Percentiles rank a stretch among this genome's conserved stretches.
Conservation (phyloP, 2,113 vertebrate species). For the Neotoma lepida region DNA sequence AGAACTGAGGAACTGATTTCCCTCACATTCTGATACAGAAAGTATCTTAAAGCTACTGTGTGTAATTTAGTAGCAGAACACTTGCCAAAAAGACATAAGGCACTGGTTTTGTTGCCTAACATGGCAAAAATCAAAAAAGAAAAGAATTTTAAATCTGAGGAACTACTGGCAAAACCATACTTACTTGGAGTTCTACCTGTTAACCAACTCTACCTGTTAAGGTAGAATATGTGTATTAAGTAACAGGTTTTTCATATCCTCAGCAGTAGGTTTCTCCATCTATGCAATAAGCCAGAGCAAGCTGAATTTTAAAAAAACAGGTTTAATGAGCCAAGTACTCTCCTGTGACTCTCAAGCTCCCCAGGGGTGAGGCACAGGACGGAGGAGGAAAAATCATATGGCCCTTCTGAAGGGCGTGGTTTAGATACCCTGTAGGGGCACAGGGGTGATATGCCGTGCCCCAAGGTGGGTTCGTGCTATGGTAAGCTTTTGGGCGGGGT, state of each 20-base stretch:
- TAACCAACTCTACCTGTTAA: slow-evolving; percentile 14
- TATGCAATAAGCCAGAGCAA: too few relatives aligned
- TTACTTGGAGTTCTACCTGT: slow-evolving; percentile 30
- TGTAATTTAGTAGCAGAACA: background rate
- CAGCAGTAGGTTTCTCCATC: too few relatives aligned
- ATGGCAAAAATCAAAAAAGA: background rate
- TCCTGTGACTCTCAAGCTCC: too few relatives aligned
- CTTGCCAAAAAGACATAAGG: background rate
- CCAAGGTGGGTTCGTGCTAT: too few relatives aligned
- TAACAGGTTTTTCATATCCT: background rate
- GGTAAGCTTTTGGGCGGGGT: too few relatives aligned
- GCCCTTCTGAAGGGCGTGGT: too few relatives aligned
- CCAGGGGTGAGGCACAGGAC: too few relatives aligned
- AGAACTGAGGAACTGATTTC: background rate
- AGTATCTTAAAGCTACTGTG: background rate
- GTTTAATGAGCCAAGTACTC: too few relatives aligned
- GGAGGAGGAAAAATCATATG: too few relatives aligned
- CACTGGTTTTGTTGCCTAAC: background rate
- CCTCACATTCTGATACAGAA: background rate
- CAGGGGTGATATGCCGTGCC: too few relatives aligned
- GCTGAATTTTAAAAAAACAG: too few relatives aligned
- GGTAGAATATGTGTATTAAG: background rate
- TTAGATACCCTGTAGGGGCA: too few relatives aligned
- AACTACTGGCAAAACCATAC: slow-evolving; percentile 17
- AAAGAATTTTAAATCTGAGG: background rate